phyloP scores from a whole-genome alignment of 2,888 invertebrate species.

The Acronicta psi region DNA sequence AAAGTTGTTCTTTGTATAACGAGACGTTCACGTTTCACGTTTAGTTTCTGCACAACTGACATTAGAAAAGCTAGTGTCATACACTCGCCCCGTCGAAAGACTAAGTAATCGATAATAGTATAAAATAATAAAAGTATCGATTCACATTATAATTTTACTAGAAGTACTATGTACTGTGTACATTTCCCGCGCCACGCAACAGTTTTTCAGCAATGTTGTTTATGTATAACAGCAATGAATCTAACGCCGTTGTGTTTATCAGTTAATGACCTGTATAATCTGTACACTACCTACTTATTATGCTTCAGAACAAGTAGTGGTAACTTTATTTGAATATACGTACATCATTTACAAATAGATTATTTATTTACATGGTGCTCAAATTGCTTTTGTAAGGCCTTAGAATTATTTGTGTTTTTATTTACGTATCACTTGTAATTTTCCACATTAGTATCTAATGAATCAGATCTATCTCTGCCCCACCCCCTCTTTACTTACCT shows the following conservation, averaged over 20 bases:
- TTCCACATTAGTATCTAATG: too few species aligned
- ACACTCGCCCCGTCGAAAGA: too few species aligned
- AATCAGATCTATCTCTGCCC: too few species aligned
- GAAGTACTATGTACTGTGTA: background rate
- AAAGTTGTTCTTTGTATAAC: too few species aligned
- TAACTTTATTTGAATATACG: background rate
- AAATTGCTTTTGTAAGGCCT: background rate
- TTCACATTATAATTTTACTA: too few species aligned
- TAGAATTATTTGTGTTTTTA: background rate
- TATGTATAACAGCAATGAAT: background rate
- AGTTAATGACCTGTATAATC: constrained; percentile 52
- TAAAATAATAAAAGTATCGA: too few species aligned
- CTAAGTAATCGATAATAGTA: too few species aligned
- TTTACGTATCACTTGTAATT: too few species aligned
- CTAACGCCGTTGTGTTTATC: constrained; percentile 29
- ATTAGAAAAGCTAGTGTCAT: too few species aligned
- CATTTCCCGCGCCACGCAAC: background rate
- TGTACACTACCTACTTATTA: constrained; percentile 43
- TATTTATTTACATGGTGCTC: background rate
- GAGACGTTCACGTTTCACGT: too few species aligned
- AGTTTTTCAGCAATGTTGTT: background rate
- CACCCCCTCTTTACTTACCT: too few species aligned
- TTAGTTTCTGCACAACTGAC: too few species aligned
- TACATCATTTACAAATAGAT: background rate
- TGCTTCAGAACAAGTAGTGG: constrained; percentile 45